Evolutionary conservation across 1,140 invertebrate species (phyloP), one percentile per base, ranked within the genome.

Genomic region (Drosophila ananassae): DNA sequence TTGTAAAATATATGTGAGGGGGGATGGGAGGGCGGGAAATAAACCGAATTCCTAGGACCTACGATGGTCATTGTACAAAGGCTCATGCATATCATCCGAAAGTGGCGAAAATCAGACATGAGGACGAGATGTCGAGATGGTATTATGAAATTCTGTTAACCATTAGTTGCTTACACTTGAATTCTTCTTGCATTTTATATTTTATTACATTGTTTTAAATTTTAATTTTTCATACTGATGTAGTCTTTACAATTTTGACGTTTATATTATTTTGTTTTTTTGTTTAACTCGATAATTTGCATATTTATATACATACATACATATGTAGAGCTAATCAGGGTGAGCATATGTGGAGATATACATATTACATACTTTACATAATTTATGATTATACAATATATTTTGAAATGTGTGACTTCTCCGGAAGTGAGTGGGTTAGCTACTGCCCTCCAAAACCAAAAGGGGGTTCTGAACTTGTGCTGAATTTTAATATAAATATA

Each of bases 271-370:
- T 25, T 28, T 13, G 9, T 28, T 56, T 28, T 55, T 10, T 12
- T 25, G 48, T 53, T 44, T 47, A 69, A 68, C 50, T 55, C 41
- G 66, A 56, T 68, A 69, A 62, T 74, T 74, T 74, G 59, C 50
- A 41, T 74, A 60, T 74, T 66, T 73, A 73, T 74, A 74, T 75
- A 74, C 55, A 75, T 75, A 75, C 71, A 75, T 75, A 75, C 71
- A 75, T 75, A 74, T 66, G 72, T 75, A 66, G 72, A 66, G 71
- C 69, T 74, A 74, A 64, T 75, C 68, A 62, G 72, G 53, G 39
- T 66, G 72, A 75, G 72, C 72, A 58, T 67, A 75, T 74, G 24
- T 75, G 60, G 57, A 73, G 55, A 55, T 71, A 71, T 69, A 71
- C 66, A 71, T 71, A 69, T 69, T 71, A 71, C 41, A 69, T 71